A percentile compares a stretch with the other conserved stretches of the same genome.
phyloP scores from a whole-genome alignment of 2,888 invertebrate species.

The Synanthedon tipuliformis region DNA sequence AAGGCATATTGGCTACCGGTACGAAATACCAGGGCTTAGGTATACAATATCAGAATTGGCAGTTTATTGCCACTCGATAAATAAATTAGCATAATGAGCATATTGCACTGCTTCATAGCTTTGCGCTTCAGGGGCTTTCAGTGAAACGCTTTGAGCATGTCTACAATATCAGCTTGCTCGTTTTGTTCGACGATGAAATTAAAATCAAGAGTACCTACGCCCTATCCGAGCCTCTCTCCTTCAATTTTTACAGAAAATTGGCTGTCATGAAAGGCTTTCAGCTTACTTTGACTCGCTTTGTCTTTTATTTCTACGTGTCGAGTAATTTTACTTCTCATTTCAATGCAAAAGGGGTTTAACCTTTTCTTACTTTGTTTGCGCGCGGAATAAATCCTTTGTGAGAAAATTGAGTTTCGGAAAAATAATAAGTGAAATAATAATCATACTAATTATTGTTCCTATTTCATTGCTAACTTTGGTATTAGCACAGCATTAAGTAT shows the following conservation, averaged over 20 bases:
- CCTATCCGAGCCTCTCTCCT: constrained; percentile 11
- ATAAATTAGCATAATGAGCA: no score
- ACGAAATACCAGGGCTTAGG: no score
- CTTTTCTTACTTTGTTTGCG: no score
- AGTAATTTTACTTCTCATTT: constrained; percentile 9
- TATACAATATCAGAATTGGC: no score
- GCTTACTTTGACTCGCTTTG: constrained; percentile 9
- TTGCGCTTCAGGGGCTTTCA: constrained; percentile 2
- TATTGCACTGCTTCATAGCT: constrained; percentile 5
- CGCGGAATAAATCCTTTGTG: background rate
- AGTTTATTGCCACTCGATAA: no score
- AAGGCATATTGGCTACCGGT: no score
- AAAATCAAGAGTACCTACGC: constrained; percentile 21
- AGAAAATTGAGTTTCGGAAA: background rate
- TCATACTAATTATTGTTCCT: no score
- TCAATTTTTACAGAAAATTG: constrained; percentile 21
- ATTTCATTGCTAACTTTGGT: no score
- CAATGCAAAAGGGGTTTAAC: background rate
- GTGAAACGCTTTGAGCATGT: constrained; percentile 16
- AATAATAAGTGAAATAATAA: no score
- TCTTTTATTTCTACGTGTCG: background rate
- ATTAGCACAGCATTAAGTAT: no score
- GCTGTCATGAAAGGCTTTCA: constrained; percentile 15
- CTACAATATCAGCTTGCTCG: constrained; percentile 15
- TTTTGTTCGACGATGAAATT: constrained; percentile 30